These are phyloP conservation scores for Lacanobia wlatinum DNA, from an alignment of 2,888 invertebrate genomes.

Conservation along the genomic window DNA sequence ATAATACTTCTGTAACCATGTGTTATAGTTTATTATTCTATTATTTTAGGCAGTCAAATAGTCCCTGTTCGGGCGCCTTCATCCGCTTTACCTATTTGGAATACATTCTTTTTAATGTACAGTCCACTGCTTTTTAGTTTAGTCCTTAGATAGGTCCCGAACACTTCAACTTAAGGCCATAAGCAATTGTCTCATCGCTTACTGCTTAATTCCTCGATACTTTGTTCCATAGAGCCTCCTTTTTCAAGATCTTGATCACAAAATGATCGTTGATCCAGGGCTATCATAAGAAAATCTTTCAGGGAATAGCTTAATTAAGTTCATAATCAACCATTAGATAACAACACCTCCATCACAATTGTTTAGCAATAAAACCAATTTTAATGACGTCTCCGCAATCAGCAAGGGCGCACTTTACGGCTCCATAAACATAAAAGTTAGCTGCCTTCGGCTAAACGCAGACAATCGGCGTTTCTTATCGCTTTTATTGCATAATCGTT, in stretches of 20 bases:
- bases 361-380: slow-evolving; percentile 54
- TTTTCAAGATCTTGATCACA: background rate
- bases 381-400: slow-evolving; percentile 59
- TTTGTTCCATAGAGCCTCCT: background rate
- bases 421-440: slow-evolving; percentile 63
- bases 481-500: slow-evolving; percentile 70
- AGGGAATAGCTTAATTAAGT: slow-evolving; percentile 4
- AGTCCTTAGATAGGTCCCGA: too few relatives aligned
- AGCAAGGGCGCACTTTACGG: slow-evolving; percentile 55
- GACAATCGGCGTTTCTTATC: slow-evolving; percentile 72
- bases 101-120: too few relatives aligned
- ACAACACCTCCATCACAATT: slow-evolving; percentile 43
- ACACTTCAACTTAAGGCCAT: too few relatives aligned
- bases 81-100: too few relatives aligned
- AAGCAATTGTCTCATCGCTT: too few relatives aligned
- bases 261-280: too few relatives aligned
- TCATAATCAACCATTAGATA: slow-evolving; percentile 10
- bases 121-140: too few relatives aligned
- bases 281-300: background rate
- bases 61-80: too few relatives aligned
- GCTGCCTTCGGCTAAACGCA: slow-evolving; percentile 59
- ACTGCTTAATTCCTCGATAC: too few relatives aligned
- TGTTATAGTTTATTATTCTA: too few relatives aligned
- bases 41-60: too few relatives aligned
- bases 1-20: too few relatives aligned